A percentile compares a stretch with the other conserved stretches of the same genome.
Evolutionary conservation across 2,888 invertebrate genomes (phyloP).

Genomic region (Campoplex capitator): DNA sequence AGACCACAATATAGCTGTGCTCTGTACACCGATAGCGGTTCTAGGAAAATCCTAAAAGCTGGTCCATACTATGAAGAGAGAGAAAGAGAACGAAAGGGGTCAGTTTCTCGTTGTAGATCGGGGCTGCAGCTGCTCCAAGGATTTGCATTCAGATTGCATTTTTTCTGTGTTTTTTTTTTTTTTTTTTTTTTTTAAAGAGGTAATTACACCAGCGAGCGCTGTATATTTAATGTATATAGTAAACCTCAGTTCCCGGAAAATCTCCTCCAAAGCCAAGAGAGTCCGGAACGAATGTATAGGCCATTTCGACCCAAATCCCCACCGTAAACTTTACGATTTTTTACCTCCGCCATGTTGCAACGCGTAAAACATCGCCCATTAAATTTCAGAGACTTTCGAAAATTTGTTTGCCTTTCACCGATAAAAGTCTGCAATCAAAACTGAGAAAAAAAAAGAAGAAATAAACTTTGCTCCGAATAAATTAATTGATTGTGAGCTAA

Average conservation of each 20-base stretch:
- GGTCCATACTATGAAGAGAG: conserved; percentile 21
- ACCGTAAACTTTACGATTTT: conserved; percentile 38
- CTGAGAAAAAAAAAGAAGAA: background rate
- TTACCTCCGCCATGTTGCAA: background rate
- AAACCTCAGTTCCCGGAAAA: conserved; percentile 23
- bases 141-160: conserved; percentile 84
- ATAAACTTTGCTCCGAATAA: background rate
- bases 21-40: conserved; percentile 43
- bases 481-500: background rate
- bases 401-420: conserved; percentile 1
- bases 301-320: conserved; percentile 19
- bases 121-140: conserved; percentile 79
- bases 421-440: background rate
- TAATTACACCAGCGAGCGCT: conserved; percentile 75
- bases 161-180: conserved; percentile 79
- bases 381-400: background rate
- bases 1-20: conserved; percentile 39
- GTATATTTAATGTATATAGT: conserved; percentile 28
- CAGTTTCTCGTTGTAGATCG: conserved; percentile 74
- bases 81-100: conserved; percentile 40
- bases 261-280: conserved; percentile 53
- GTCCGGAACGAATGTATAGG: conserved; percentile 40
- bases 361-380: background rate
- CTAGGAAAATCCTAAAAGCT: conserved; percentile 30
- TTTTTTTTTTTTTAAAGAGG: conserved; percentile 73